Base-by-base conservation (phyloP, 2,888 invertebrate genomes). In the Noctua janthe region DNA sequence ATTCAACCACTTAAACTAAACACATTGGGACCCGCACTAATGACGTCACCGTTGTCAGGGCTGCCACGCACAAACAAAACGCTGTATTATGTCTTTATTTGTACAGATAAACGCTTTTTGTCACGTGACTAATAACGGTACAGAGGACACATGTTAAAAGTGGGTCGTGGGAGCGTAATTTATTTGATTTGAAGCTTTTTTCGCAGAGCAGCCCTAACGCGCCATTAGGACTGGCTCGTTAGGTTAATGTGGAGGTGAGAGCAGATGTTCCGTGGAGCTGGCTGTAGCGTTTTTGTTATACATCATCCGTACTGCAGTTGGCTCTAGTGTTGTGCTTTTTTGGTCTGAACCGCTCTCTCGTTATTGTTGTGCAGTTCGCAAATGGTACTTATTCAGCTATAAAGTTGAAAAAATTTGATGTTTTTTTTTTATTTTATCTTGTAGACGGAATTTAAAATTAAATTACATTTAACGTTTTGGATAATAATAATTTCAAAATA, bases 201-300 rank as follows among this genome's bases (percentile, higher is more conserved):
- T 88, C 86, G 91, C 89, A 84, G 92, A 82, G 93, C 93, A 94
- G 90, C 94, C 95, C 94, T 95, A 94, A 93, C 94, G 93, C 90
- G 94, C 96, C 96, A 96, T 97, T 96, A 97, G 94, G 94, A 93
- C 92, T 92, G 86, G 95, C 96, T 97, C 97, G 96, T 97, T 97
- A 96, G 94, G 94, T 94, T 95, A 96, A 96, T 96, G 96, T 94
- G 94, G 94, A 94, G 95, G 96, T 94, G 94, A 91, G 94, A 94
- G 94, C 96, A 96, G 96, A 93, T 96, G 97, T 93, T 94, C 92
- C 90, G 91, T 90, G 85, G 90, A 88, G 88, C 92, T 92, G 92
- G 91, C 85, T 85, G 83, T 91, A 89, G 84, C 88, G 95, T 95
- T 96, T 96, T 95, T 95, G 93, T 93, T 92, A 94, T 96, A 94